Evolutionary conservation across 2,888 invertebrate species (phyloP), one percentile per base, ranked within the genome.

Genomic region (Nematopogon swammerdamellus): DNA sequence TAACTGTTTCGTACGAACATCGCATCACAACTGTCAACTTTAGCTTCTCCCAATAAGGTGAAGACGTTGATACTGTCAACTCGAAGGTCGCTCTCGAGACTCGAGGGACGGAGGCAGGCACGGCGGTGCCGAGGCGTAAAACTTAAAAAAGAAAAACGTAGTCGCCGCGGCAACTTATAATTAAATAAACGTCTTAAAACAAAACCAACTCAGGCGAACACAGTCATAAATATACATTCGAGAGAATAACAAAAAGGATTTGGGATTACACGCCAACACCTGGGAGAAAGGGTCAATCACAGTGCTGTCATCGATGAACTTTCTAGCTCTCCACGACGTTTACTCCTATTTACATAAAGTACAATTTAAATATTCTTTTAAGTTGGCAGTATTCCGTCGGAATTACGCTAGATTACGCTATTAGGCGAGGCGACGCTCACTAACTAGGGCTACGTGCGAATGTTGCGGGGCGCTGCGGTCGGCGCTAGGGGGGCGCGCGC

Each of bases 401-500:
- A 54, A 56, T 56, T 56, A 57, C 53, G 52, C 60, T 56, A 55
- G 51, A 54, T 47, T 36, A 36, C 36, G 14, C 36, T 36, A n/a
- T n/a, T n/a, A n/a, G n/a, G n/a, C n/a, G n/a, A n/a, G n/a, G n/a
- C n/a, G n/a, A 36, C 11, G 50, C 20, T 14, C 11, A 14, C 36
- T 36, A 36, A 36, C 36, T 44, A 44, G 18, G 8, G 44, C 19
- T 44, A 44, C 3, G 44, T 46, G 8, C 6, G 45, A n/a, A 17
- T 19, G 5, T 17, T 5, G n/a, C 8, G 14, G 25, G 46, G 17
- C 11, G 46, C 20, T 4, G 17, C 25, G 25, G 19, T 2, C 5
- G 25, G 19, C 64, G 67, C 63, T 65, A 63, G 58, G 56, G 57
- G 58, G 62, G 63, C 62, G 73, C 67, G 67, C 77, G 77, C 50